phyloP scores from a whole-genome alignment of 92 coral and sea anemone species.

The Montipora capitata region DNA sequence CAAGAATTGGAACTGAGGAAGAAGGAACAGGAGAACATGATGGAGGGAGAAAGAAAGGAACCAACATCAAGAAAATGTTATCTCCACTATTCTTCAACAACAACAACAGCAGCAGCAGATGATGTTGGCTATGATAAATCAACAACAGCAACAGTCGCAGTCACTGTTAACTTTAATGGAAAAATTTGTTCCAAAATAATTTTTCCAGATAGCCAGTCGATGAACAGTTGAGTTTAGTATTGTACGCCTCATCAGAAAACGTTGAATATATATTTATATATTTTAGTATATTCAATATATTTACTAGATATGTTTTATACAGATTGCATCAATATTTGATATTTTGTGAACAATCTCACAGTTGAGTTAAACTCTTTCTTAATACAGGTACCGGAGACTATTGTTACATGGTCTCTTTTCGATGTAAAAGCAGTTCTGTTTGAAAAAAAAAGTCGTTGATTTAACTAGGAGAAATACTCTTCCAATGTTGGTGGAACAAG shows the following conservation, averaged over 20 bases:
- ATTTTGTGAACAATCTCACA: not conserved
- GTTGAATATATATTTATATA: not conserved
- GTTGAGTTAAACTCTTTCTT: not conserved
- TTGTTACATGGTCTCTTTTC: no score
- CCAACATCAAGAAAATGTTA: slow-evolving; percentile 32
- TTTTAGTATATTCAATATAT: not conserved
- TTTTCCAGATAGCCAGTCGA: not conserved
- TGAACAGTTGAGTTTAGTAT: slow-evolving; percentile 7
- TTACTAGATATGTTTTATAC: not conserved
- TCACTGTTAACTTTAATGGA: not conserved
- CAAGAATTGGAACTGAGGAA: not conserved
- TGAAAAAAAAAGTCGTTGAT: no score
- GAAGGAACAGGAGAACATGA: slow-evolving; percentile 3
- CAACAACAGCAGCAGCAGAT: not conserved
- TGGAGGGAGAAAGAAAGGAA: slow-evolving; percentile 21
- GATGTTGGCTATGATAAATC: not conserved
- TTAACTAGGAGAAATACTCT: no score
- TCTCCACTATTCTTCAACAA: not conserved
- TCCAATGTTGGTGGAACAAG: not conserved
- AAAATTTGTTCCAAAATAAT: not conserved
- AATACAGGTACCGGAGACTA: not conserved
- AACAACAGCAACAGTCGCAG: not conserved
- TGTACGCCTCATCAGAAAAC: not conserved
- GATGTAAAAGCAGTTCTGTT: no score
- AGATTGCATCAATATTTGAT: not conserved